Evolutionary conservation across 2,113 vertebrate genomes (phyloP).

Genomic region (Triplophysa dalaica): DNA sequence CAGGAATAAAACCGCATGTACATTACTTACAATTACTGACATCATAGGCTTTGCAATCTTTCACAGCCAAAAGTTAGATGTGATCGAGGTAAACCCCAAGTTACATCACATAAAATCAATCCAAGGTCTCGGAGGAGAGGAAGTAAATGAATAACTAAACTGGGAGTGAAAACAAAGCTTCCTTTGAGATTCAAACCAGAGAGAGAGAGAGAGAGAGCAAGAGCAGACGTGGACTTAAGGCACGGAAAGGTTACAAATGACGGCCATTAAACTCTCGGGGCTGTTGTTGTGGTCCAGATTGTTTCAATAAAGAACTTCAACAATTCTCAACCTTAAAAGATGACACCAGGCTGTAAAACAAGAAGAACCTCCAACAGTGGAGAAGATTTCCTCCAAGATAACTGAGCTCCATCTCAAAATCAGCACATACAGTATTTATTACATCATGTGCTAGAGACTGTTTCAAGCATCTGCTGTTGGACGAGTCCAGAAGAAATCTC

Average conservation of each 20-base stretch:
- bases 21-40: neutral
- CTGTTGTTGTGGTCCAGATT: slow-evolving; percentile 52
- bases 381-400: slow-evolving; percentile 2
- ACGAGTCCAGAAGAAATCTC: neutral
- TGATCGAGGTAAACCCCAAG: neutral
- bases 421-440: neutral
- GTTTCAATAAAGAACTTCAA: slow-evolving; percentile 55
- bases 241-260: slow-evolving; percentile 53
- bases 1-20: neutral
- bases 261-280: slow-evolving; percentile 49
- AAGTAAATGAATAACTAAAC: slow-evolving; percentile 40
- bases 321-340: neutral
- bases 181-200: neutral
- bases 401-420: slow-evolving; percentile 11
- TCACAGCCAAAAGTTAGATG: neutral
- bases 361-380: neutral
- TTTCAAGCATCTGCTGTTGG: neutral
- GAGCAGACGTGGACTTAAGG: slow-evolving; percentile 36
- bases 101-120: slow-evolving; percentile 17
- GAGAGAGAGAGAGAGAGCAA: neutral
- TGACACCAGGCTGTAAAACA: slow-evolving; percentile 11
- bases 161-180: slow-evolving; percentile 25
- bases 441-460: neutral
- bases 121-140: slow-evolving; percentile 37
- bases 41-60: neutral